Conservation (phyloP, 2,797 vertebrate genomes). For the Phataginus tetradactyla region DNA sequence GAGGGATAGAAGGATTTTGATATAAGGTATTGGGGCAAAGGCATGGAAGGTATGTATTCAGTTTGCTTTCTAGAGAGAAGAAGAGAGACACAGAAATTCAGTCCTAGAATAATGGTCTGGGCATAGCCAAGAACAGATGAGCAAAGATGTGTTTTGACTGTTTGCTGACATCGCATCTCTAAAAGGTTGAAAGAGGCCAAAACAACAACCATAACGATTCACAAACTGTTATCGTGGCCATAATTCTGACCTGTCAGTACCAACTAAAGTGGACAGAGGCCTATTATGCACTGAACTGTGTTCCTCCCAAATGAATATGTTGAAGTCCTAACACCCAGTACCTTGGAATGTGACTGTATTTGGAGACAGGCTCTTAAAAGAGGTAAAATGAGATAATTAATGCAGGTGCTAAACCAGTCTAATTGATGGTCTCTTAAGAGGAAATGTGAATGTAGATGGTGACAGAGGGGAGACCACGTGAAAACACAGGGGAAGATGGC, state of each 20-base stretch:
- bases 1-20: neutral
- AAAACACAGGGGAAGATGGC: neutral
- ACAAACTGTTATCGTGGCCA: neutral
- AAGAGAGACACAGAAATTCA: neutral
- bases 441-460: neutral
- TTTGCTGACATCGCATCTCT: neutral
- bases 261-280: neutral
- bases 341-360: neutral
- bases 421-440: neutral
- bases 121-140: neutral
- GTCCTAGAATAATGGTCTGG: neutral
- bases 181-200: neutral
- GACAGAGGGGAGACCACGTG: neutral
- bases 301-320: accelerated
- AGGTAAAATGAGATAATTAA: neutral
- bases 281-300: neutral
- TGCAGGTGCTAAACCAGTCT: neutral
- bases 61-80: neutral
- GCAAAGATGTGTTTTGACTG: neutral
- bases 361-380: neutral
- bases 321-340: neutral
- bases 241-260: neutral
- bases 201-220: neutral
- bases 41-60: neutral
- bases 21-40: neutral